Conservation (phyloP, 37 sponge, comb jelly and placozoan species). For the Ianthella basta region DNA sequence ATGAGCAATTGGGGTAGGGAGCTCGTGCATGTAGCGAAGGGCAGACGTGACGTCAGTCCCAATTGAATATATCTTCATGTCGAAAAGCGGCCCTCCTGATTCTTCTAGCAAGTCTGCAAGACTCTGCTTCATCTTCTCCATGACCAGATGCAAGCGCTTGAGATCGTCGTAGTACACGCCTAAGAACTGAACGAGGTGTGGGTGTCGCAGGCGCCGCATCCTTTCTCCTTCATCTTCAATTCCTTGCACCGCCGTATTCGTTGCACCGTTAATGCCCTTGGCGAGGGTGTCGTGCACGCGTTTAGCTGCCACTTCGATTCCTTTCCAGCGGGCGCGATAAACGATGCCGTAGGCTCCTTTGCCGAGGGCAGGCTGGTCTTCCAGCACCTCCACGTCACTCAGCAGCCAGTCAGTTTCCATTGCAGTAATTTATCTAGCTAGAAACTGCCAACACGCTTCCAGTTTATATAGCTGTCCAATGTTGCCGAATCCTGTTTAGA, state of each 20-base stretch:
- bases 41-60: slow-evolving; percentile 14
- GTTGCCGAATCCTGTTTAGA: no score
- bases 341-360: slow-evolving; percentile 29
- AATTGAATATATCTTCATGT: not conserved
- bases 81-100: slow-evolving; percentile 4
- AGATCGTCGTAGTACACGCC: slow-evolving; percentile 15
- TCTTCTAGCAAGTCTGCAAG: not conserved
- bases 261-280: not conserved
- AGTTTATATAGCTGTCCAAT: no score
- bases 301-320: slow-evolving; percentile 22
- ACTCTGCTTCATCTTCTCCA: slow-evolving; percentile 4
- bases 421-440: no score
- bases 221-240: not conserved
- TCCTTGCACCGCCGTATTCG: not conserved
- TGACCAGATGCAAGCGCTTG: not conserved
- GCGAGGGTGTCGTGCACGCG: not conserved
- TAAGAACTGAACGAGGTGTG: slow-evolving; percentile 20
- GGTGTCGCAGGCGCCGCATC: not conserved
- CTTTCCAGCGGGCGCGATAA: not conserved
- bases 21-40: slow-evolving; percentile 18
- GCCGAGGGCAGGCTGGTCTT: not conserved
- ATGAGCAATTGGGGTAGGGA: not conserved
- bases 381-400: not conserved
- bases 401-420: no score
- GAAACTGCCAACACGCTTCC: no score